These are phyloP conservation scores for Oreochromis spilurus DNA, from an alignment of 2,113 vertebrate genomes.

Conservation along the genomic window DNA sequence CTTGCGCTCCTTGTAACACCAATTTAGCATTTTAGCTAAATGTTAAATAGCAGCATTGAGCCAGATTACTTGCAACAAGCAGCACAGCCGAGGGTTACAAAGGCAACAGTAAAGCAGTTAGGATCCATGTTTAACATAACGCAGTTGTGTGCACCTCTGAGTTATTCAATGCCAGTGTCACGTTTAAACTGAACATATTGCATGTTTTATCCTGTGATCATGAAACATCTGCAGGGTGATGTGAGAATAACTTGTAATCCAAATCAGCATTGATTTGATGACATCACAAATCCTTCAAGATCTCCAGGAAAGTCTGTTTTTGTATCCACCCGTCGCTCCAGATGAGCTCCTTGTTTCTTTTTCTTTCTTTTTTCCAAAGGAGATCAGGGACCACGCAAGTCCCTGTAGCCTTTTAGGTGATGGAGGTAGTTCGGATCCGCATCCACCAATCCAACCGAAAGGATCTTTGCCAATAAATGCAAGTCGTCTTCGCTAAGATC, in stretches of 20 bases:
- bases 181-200: not conserved
- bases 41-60: not conserved
- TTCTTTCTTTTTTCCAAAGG: not conserved
- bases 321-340: not conserved
- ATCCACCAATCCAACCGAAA: conserved; percentile 73
- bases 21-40: not conserved
- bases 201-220: not conserved
- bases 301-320: not conserved
- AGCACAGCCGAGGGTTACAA: not conserved
- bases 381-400: conserved; percentile 34
- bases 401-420: conserved; percentile 73
- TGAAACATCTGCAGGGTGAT: not conserved
- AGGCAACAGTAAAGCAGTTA: not conserved
- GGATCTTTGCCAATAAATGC: conserved; percentile 66
- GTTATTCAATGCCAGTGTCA: not conserved
- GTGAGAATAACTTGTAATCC: not conserved
- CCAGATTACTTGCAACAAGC: not conserved
- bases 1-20: not conserved
- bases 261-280: not conserved
- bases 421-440: conserved; percentile 74
- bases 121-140: not conserved
- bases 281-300: not conserved
- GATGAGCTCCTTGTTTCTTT: not conserved
- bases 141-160: not conserved
- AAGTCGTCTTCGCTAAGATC: conserved; percentile 66